phyloP scores from a whole-genome alignment of 1,140 invertebrate genomes.

The Lasioglossum baleicum region DNA sequence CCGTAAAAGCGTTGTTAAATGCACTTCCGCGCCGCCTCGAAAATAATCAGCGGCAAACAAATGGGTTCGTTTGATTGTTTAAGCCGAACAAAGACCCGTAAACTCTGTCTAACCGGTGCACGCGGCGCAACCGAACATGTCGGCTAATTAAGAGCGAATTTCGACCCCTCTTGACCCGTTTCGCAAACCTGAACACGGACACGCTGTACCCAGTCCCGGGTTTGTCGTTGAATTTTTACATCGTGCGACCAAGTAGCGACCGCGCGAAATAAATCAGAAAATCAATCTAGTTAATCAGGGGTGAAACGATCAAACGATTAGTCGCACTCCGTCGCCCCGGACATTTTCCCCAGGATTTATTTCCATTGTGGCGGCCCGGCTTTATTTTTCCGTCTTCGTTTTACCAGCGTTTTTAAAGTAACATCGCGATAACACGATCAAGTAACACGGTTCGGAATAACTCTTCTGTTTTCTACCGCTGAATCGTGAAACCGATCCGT shows the following conservation, averaged over 20 bases:
- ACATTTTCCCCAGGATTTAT: constrained; percentile 4
- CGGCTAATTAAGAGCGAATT: constrained; percentile 26
- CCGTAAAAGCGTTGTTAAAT: constrained; percentile 26
- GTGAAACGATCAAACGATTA: constrained; percentile 35
- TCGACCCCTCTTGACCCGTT: neutral
- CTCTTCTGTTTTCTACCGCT: neutral
- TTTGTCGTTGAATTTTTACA: constrained; percentile 9
- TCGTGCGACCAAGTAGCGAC: neutral
- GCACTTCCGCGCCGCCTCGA: neutral
- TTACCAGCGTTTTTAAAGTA: neutral
- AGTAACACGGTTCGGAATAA: neutral
- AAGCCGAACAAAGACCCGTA: constrained; percentile 9
- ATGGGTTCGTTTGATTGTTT: constrained; percentile 32
- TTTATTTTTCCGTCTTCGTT: neutral
- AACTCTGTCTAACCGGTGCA: constrained; percentile 1
- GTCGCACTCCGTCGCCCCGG: neutral
- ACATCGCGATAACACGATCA: neutral
- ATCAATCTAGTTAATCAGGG: constrained; percentile 29
- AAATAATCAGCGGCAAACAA: constrained; percentile 32
- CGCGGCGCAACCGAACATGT: neutral
- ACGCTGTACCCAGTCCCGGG: neutral
- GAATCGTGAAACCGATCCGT: neutral
- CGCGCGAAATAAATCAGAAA: constrained; percentile 30
- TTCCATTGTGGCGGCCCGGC: neutral
- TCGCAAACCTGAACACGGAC: neutral